Conservation (phyloP, 2,113 vertebrate genomes). For the Sorex araneus region DNA sequence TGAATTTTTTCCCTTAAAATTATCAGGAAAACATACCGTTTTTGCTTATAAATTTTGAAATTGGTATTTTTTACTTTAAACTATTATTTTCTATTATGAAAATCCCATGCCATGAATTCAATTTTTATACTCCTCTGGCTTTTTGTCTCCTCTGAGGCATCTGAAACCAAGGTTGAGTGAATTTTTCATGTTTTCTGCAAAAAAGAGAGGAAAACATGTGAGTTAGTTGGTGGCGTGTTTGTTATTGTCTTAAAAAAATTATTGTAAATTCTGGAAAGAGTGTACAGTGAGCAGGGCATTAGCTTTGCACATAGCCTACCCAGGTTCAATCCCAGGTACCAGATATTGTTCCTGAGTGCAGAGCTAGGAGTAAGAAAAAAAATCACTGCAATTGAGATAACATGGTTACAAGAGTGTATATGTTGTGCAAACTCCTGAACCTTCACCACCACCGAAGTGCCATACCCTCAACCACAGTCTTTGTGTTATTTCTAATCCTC, state of each 20-base stretch:
- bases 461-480: too few relatives aligned
- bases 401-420: too few relatives aligned
- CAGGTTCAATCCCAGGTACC: too few relatives aligned
- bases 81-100: conserved; percentile 6
- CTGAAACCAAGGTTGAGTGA: background rate
- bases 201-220: background rate
- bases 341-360: too few relatives aligned
- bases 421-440: too few relatives aligned
- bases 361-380: too few relatives aligned
- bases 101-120: background rate
- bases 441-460: too few relatives aligned
- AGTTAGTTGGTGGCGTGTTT: background rate
- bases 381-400: too few relatives aligned
- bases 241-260: background rate
- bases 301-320: too few relatives aligned
- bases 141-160: background rate
- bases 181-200: background rate
- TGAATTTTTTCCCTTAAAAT: background rate
- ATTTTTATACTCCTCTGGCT: background rate
- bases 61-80: background rate
- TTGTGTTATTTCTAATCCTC: too few relatives aligned
- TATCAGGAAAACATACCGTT: background rate
- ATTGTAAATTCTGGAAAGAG: too few relatives aligned
- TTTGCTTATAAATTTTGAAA: background rate
- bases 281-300: too few relatives aligned